Percentiles rank a stretch among this genome's conserved stretches.
phyloP scores from a whole-genome alignment of 2,797 vertebrate species.

The Rhodeus uyekii region DNA sequence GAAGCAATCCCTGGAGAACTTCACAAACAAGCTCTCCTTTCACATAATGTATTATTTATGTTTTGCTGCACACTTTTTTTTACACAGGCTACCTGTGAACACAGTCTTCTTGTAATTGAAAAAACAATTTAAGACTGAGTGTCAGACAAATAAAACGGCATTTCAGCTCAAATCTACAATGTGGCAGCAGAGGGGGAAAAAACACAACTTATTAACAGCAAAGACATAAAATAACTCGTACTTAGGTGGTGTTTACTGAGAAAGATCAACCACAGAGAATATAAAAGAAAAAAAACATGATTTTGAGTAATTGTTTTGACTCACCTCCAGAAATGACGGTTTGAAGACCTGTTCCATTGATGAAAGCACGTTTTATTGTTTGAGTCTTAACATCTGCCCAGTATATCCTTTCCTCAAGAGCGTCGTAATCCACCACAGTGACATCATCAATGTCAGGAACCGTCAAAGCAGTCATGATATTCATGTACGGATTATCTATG shows the following conservation, averaged over 20 bases:
- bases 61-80: conserved; percentile 10
- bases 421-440: conserved; percentile 94
- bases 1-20: conserved; percentile 34
- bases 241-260: conserved; percentile 7
- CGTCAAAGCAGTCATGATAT: conserved; percentile 96
- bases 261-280: neutral
- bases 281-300: neutral
- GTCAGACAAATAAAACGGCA: neutral
- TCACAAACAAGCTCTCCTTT: conserved; percentile 28
- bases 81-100: neutral
- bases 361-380: conserved; percentile 93
- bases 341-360: conserved; percentile 95
- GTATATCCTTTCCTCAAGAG: conserved; percentile 91
- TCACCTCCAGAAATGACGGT: conserved; percentile 95
- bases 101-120: conserved; percentile 22
- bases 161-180: conserved; percentile 21
- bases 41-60: conserved; percentile 33
- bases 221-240: conserved; percentile 33
- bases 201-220: neutral
- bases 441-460: conserved; percentile 97
- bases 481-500: conserved; percentile 97
- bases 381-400: conserved; percentile 98
- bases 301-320: neutral
- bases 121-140: conserved; percentile 1
- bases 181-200: neutral